These are phyloP conservation scores for Eumaeus atala DNA, from an alignment of 1,140 invertebrate species.

Conservation along the genomic window DNA sequence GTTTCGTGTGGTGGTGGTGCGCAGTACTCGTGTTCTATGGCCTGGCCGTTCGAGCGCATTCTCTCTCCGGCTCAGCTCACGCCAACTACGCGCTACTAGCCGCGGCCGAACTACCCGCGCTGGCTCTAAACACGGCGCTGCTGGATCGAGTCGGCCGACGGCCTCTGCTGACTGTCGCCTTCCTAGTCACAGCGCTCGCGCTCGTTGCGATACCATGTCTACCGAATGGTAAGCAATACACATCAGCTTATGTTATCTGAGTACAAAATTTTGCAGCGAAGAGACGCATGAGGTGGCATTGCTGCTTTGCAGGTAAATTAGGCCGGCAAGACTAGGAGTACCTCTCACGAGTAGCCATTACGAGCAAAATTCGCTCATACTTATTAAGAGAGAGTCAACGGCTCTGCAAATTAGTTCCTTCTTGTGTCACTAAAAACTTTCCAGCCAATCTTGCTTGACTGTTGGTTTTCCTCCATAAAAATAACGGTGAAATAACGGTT, in stretches of 20 bases:
- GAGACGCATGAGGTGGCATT: no score
- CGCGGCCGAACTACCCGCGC: conserved; percentile 54
- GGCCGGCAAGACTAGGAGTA: no score
- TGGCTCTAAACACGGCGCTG: conserved; percentile 50
- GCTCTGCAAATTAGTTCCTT: no score
- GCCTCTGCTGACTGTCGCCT: conserved; percentile 48
- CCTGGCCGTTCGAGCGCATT: conserved; percentile 52
- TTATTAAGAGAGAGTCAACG: no score
- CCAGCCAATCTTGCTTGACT: no score
- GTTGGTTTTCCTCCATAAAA: no score
- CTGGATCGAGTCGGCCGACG: conserved; percentile 50
- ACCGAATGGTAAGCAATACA: conserved; percentile 21
- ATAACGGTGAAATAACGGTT: no score
- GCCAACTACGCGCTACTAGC: conserved; percentile 56
- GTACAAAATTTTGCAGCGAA: neutral
- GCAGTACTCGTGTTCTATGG: conserved; percentile 64
- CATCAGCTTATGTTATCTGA: conserved; percentile 23
- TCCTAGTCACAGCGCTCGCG: conserved; percentile 43
- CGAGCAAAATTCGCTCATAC: no score
- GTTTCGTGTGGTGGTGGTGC: conserved; percentile 56
- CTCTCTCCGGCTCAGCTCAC: conserved; percentile 47
- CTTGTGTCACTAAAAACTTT: no score
- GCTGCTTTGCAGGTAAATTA: no score
- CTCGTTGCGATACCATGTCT: conserved; percentile 44
- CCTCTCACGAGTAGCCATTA: no score